Evolutionary conservation across 2,888 invertebrate genomes (phyloP).

Genomic region (Pterostichus madidus): DNA sequence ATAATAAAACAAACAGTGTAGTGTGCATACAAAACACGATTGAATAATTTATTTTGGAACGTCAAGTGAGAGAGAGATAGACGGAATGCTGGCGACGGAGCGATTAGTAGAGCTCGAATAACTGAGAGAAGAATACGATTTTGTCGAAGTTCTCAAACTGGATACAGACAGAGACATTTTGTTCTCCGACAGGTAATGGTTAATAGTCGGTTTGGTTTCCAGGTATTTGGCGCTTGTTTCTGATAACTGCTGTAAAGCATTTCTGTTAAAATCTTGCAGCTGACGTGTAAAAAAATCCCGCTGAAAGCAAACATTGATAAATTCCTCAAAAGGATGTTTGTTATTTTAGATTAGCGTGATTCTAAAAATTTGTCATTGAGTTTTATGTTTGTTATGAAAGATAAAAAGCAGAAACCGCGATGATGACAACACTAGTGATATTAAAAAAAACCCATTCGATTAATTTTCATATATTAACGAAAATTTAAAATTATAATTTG

Average conservation of each 20-base stretch:
- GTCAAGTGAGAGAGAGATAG: slow-evolving; percentile 15
- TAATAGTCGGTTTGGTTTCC: slow-evolving; percentile 72
- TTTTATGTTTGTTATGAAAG: slow-evolving; percentile 39
- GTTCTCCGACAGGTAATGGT: slow-evolving; percentile 72
- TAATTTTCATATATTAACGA: slow-evolving; percentile 50
- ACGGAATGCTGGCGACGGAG: slow-evolving; percentile 42
- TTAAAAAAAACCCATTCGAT: slow-evolving; percentile 9
- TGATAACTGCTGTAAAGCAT: slow-evolving; percentile 79
- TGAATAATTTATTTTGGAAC: slow-evolving; percentile 39
- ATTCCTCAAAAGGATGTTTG: slow-evolving; percentile 48
- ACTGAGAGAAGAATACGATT: slow-evolving; percentile 34
- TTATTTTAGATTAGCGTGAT: slow-evolving; percentile 43
- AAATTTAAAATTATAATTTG: slow-evolving; percentile 68
- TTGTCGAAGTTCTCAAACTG: slow-evolving; percentile 50
- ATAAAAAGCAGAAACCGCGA: slow-evolving; percentile 42
- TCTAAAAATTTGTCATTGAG: slow-evolving; percentile 49
- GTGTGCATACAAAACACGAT: slow-evolving; percentile 3
- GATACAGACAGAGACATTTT: slow-evolving; percentile 71
- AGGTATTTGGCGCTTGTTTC: slow-evolving; percentile 76
- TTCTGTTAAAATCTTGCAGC: slow-evolving; percentile 80
- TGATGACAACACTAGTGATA: slow-evolving; percentile 24
- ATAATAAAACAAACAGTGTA: slow-evolving; percentile 28
- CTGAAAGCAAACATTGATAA: slow-evolving; percentile 73
- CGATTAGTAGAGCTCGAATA: slow-evolving; percentile 37
- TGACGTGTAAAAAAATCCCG: slow-evolving; percentile 81